A percentile compares a stretch with the other conserved stretches of the same genome.
These are phyloP conservation scores for Parnassius mnemosyne DNA, from an alignment of 2,888 invertebrate genomes.

Conservation along the genomic window DNA sequence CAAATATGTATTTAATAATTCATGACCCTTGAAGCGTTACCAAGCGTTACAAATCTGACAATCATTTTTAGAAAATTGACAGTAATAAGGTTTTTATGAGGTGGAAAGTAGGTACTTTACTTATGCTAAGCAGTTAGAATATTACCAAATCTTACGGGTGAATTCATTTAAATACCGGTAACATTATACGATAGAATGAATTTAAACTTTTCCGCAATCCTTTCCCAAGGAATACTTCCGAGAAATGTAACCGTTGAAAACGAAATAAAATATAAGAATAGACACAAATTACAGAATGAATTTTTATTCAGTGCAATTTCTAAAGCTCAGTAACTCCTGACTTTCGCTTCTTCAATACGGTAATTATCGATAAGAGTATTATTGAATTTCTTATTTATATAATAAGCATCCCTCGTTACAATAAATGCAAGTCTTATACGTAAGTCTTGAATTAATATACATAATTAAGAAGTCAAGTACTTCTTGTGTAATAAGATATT, in stretches of 20 bases:
- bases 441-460: too few relatives aligned
- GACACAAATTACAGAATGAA: background rate
- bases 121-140: slow-evolving; percentile 5
- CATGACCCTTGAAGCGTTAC: too few relatives aligned
- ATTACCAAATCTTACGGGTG: slow-evolving; percentile 2
- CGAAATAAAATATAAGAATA: slow-evolving; percentile 1
- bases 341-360: background rate
- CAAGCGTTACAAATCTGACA: too few relatives aligned
- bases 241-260: background rate
- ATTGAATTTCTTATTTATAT: too few relatives aligned
- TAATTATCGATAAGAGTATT: background rate
- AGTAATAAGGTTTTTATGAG: background rate
- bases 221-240: background rate
- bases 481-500: too few relatives aligned
- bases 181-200: slow-evolving; percentile 5
- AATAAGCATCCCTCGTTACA: too few relatives aligned
- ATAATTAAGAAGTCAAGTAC: too few relatives aligned
- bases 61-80: too few relatives aligned
- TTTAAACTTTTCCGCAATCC: slow-evolving; percentile 7
- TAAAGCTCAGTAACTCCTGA: background rate
- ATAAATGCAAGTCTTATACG: too few relatives aligned
- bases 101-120: background rate
- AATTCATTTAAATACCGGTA: slow-evolving; percentile 1
- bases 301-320: background rate
- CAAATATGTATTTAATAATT: too few relatives aligned